These are phyloP conservation scores for Blastobasis adustella DNA, from an alignment of 2,888 invertebrate species.

Conservation along the genomic window DNA sequence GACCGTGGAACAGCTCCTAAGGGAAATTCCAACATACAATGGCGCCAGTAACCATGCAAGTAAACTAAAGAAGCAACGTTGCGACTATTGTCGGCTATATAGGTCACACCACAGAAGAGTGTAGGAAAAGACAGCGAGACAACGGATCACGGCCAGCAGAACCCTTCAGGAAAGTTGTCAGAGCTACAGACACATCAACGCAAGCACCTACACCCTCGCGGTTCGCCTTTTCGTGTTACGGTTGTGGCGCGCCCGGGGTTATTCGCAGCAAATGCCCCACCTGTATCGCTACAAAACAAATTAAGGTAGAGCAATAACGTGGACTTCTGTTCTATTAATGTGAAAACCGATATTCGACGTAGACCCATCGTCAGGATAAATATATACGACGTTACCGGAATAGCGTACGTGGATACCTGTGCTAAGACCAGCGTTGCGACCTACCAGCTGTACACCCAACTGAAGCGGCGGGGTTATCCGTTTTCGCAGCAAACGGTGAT, in stretches of 20 bases:
- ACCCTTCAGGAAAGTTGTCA: neutral
- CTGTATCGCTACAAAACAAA: slow-evolving; percentile 1
- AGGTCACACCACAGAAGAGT: too few relatives aligned
- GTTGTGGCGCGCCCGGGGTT: too few relatives aligned
- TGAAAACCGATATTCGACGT: slow-evolving; percentile 1
- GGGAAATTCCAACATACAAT: too few relatives aligned
- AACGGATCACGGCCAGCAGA: neutral
- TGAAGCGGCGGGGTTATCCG: neutral
- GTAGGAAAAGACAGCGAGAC: too few relatives aligned
- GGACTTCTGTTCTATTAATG: slow-evolving; percentile 1
- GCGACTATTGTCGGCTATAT: too few relatives aligned
- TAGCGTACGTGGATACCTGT: slow-evolving; percentile 8
- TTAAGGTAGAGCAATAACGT: neutral
- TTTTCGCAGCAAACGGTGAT: neutral
- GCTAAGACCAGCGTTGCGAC: slow-evolving; percentile 9
- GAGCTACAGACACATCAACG: too few relatives aligned
- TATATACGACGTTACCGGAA: neutral
- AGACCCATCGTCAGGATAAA: slow-evolving; percentile 3
- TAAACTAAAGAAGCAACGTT: too few relatives aligned
- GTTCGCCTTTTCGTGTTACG: slow-evolving; percentile 13
- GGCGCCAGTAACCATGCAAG: too few relatives aligned
- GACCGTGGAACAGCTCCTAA: too few relatives aligned
- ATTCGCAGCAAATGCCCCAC: slow-evolving; percentile 11
- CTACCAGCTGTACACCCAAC: neutral
- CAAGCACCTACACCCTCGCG: too few relatives aligned